phyloP scores from a whole-genome alignment of 2,797 vertebrate genomes.

The Leptodactylus fallax region DNA sequence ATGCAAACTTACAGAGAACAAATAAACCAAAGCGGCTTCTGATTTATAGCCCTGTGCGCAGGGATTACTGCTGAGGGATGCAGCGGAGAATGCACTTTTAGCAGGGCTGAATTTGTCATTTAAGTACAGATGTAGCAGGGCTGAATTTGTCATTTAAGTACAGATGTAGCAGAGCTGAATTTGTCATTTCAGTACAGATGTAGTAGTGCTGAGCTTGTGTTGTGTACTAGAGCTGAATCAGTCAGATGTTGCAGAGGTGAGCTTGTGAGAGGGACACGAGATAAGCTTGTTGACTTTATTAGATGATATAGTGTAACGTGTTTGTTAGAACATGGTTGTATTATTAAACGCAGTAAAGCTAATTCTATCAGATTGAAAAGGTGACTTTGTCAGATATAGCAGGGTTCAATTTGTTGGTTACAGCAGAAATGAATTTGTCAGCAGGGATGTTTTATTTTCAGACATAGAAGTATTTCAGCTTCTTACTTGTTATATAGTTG shows the following conservation, averaged over 20 bases:
- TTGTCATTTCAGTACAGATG: not conserved
- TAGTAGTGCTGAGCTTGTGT: not conserved
- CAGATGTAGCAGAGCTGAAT: not conserved
- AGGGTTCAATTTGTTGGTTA: not conserved
- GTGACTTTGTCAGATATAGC: not conserved
- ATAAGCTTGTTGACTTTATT: too few relatives aligned
- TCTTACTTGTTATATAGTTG: too few relatives aligned
- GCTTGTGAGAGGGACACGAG: not conserved
- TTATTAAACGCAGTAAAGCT: too few relatives aligned
- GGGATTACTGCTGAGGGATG: not conserved
- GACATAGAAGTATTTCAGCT: too few relatives aligned
- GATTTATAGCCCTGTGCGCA: not conserved
- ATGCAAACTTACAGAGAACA: not conserved
- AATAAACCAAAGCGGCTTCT: not conserved
- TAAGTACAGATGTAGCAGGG: constrained; percentile 1
- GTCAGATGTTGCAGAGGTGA: not conserved
- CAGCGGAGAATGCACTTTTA: not conserved
- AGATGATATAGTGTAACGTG: too few relatives aligned
- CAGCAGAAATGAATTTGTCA: not conserved
- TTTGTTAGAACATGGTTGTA: too few relatives aligned
- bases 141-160: not conserved
- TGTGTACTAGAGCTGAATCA: too few relatives aligned
- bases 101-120: not conserved
- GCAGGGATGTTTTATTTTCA: too few relatives aligned
- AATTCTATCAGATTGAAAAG: too few relatives aligned